A percentile compares a stretch with the other conserved stretches of the same genome.
These are phyloP conservation scores for Caenorhabditis virilis DNA, from an alignment of 2,888 invertebrate species.

Conservation along the genomic window DNA sequence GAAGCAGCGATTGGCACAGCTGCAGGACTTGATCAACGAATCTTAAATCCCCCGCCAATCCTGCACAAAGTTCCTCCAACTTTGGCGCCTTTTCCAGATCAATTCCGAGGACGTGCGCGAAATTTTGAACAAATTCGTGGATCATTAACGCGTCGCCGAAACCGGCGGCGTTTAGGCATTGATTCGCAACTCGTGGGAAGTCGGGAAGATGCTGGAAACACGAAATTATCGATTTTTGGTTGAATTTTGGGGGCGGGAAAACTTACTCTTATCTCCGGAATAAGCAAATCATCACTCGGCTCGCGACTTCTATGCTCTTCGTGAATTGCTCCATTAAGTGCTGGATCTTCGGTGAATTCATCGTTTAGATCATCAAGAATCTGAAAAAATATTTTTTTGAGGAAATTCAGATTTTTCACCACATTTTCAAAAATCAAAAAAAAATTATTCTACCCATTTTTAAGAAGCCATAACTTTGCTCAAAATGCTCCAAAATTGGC, in stretches of 20 bases:
- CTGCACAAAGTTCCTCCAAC: conserved; percentile 74
- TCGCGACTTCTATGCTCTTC: conserved; percentile 72
- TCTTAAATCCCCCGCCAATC: conserved; percentile 66
- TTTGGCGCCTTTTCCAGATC: conserved; percentile 81
- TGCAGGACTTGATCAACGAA: conserved; percentile 20
- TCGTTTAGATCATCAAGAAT: too few relatives aligned
- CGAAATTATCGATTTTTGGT: neutral
- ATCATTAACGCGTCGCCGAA: conserved; percentile 91
- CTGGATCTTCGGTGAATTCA: neutral
- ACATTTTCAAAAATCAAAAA: too few relatives aligned
- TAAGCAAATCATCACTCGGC: conserved; percentile 87
- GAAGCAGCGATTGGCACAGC: conserved; percentile 68
- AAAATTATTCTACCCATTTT: too few relatives aligned
- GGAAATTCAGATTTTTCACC: too few relatives aligned
- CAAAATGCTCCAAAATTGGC: too few relatives aligned
- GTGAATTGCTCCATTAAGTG: neutral
- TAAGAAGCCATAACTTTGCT: too few relatives aligned
- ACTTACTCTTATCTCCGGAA: conserved; percentile 75
- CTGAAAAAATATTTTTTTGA: too few relatives aligned
- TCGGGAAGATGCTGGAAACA: conserved; percentile 70
- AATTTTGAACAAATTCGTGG: conserved; percentile 94
- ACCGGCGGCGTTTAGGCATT: conserved; percentile 83
- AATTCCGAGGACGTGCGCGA: conserved; percentile 90
- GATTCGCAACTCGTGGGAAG: conserved; percentile 80
- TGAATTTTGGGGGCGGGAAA: conserved; percentile 7